A percentile compares a stretch with the other conserved stretches of the same genome.
phyloP scores from a whole-genome alignment of 2,797 vertebrate genomes.

The Takifugu ocellatus region DNA sequence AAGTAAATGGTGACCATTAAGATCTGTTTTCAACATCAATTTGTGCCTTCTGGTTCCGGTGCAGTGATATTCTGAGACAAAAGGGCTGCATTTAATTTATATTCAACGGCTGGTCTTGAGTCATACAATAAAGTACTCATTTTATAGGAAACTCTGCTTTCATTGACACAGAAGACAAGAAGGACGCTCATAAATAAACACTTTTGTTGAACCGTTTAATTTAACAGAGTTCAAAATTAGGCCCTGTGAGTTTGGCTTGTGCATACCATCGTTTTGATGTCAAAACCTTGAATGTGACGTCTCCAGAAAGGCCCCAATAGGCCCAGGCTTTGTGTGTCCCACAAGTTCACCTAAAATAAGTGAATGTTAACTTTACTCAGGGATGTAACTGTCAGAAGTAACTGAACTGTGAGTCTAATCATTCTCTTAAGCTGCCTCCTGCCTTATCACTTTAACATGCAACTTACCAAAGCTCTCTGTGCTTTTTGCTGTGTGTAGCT shows the following conservation, averaged over 20 bases:
- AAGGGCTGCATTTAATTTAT: background rate
- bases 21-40: conserved; percentile 19
- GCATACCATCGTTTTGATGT: too few relatives aligned
- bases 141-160: background rate
- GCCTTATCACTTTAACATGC: background rate
- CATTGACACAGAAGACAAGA: too few relatives aligned
- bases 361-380: background rate
- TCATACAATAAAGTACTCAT: background rate
- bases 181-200: too few relatives aligned
- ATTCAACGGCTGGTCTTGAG: conserved; percentile 4
- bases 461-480: too few relatives aligned
- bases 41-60: conserved; percentile 3
- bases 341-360: too few relatives aligned
- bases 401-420: background rate
- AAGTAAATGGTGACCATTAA: conserved; percentile 8
- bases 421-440: background rate
- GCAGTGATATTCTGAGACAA: conserved; percentile 5
- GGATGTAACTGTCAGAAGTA: background rate
- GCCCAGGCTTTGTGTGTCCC: too few relatives aligned
- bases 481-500: too few relatives aligned
- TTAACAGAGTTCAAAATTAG: too few relatives aligned
- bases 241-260: too few relatives aligned
- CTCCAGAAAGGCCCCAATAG: too few relatives aligned
- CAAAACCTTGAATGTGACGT: too few relatives aligned
- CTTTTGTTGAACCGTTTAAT: too few relatives aligned